Evolutionary conservation across 2,888 invertebrate species (phyloP).

Genomic region (Metallyticus violacea): DNA sequence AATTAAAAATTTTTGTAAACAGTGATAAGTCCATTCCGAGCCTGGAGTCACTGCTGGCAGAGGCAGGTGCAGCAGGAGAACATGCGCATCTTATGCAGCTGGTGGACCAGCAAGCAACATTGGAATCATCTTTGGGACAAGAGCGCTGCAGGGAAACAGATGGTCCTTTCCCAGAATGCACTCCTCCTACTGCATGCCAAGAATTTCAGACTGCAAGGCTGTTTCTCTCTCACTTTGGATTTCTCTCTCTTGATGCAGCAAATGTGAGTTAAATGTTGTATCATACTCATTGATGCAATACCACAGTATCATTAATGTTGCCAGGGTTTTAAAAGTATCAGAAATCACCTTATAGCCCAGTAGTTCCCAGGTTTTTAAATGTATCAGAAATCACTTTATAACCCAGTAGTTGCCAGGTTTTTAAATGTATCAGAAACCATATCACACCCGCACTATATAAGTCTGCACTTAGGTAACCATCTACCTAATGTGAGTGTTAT

Average conservation of each 20-base stretch:
- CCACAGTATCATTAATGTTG: too few relatives aligned
- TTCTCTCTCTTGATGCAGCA: constrained; percentile 62
- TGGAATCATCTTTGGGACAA: constrained; percentile 42
- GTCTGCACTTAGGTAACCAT: too few relatives aligned
- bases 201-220: constrained; percentile 95
- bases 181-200: constrained; percentile 77
- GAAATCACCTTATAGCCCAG: too few relatives aligned
- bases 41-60: constrained; percentile 71
- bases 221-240: constrained; percentile 94
- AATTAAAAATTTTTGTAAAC: constrained; percentile 28
- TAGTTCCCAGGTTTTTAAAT: too few relatives aligned
- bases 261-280: constrained; percentile 43
- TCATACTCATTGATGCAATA: too few relatives aligned
- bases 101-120: constrained; percentile 65
- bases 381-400: too few relatives aligned
- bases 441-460: too few relatives aligned
- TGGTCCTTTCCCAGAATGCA: constrained; percentile 58
- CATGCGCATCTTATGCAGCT: constrained; percentile 69
- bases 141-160: constrained; percentile 27
- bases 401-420: too few relatives aligned
- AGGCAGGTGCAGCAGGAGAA: constrained; percentile 53
- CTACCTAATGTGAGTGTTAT: too few relatives aligned
- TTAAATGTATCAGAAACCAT: too few relatives aligned
- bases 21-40: constrained; percentile 90
- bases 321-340: too few relatives aligned